Conservation (phyloP, 2,113 vertebrate species). For the Elachura formosa region DNA sequence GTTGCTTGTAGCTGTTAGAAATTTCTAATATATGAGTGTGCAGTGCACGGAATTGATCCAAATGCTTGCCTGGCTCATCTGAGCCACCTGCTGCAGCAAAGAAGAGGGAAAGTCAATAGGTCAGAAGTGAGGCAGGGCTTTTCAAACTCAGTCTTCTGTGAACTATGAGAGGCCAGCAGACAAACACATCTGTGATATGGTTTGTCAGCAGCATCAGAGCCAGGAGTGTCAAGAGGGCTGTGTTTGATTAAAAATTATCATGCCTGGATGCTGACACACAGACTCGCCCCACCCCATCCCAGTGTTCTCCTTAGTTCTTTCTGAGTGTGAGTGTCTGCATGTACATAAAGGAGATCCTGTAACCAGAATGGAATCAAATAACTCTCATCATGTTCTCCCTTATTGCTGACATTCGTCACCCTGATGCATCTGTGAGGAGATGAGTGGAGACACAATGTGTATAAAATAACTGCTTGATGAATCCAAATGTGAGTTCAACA, state of each 20-base stretch:
- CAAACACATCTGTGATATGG: background rate
- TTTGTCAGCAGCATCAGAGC: background rate
- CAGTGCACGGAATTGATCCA: background rate
- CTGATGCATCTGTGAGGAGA: conserved; percentile 17
- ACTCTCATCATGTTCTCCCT: conserved; percentile 12
- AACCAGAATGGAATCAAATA: conserved; percentile 13
- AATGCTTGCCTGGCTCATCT: background rate
- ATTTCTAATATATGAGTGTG: background rate
- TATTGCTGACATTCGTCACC: conserved; percentile 47
- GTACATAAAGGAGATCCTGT: background rate
- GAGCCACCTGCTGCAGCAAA: background rate
- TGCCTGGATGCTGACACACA: conserved; percentile 22
- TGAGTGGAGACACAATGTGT: background rate
- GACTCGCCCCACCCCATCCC: background rate
- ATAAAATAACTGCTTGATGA: conserved; percentile 20
- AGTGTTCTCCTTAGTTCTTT: background rate
- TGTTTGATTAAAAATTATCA: conserved; percentile 46
- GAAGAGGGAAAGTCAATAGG: background rate
- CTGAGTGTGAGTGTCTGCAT: background rate
- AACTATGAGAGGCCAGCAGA: background rate
- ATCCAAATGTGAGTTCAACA: background rate
- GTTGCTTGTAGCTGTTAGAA: background rate
- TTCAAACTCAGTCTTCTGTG: background rate
- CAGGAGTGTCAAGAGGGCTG: background rate
- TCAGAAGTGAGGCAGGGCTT: conserved; percentile 8